Evolutionary conservation across 2,113 vertebrate genomes (phyloP).

Genomic region (Neolamprologus falcicula): DNA sequence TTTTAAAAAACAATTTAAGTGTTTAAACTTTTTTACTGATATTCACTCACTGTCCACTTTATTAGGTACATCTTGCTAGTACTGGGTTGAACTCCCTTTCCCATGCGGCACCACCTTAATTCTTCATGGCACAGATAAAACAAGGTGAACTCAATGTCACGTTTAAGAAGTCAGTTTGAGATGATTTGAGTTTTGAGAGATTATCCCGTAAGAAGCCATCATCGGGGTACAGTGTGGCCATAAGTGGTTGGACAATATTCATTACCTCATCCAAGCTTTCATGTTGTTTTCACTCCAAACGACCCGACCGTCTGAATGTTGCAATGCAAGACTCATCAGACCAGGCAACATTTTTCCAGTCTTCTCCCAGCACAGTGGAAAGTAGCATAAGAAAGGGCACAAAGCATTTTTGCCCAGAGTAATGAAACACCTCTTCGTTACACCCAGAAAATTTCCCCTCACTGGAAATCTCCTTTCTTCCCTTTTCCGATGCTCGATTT

Average conservation of each 20-base stretch:
- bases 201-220: not conserved
- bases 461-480: not conserved
- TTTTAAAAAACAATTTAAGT: fast-evolving
- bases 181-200: not conserved
- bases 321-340: not conserved
- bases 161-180: not conserved
- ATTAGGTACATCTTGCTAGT: not conserved
- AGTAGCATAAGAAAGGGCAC: not conserved
- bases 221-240: not conserved
- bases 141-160: not conserved
- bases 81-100: not conserved
- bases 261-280: not conserved
- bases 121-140: not conserved
- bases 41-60: not conserved
- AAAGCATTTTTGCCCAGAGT: not conserved
- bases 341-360: not conserved
- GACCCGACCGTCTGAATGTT: not conserved
- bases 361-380: not conserved
- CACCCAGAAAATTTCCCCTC: not conserved
- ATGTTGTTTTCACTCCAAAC: not conserved
- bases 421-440: not conserved
- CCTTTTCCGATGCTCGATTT: not conserved
- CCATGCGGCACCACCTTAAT: not conserved
- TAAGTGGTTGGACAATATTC: not conserved
- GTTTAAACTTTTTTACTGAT: not conserved